A percentile compares a stretch with the other conserved stretches of the same genome.
These are phyloP conservation scores for Plecotus auritus DNA, from an alignment of 2,113 vertebrate species.

Conservation along the genomic window DNA sequence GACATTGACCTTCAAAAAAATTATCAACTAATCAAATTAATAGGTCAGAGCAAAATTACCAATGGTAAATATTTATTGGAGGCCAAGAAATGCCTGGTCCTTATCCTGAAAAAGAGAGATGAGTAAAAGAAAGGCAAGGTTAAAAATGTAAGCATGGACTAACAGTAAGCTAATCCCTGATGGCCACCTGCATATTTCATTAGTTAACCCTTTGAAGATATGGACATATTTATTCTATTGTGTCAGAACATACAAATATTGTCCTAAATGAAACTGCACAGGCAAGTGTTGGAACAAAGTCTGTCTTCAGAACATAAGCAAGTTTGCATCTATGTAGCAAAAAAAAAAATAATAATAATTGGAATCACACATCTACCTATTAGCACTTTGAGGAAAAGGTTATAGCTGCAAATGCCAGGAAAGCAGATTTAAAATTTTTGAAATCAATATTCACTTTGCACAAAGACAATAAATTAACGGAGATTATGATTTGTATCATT, in stretches of 20 bases:
- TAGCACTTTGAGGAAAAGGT: neutral
- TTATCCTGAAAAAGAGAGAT: neutral
- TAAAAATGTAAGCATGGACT: neutral
- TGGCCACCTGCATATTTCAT: neutral
- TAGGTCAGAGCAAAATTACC: neutral
- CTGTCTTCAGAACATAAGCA: neutral
- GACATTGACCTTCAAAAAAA: neutral
- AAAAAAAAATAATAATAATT: neutral
- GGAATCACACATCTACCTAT: neutral
- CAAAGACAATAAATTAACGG: neutral
- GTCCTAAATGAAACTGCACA: neutral
- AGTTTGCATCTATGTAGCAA: neutral
- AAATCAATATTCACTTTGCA: constrained; percentile 40
- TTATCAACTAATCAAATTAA: neutral
- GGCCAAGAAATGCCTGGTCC: neutral
- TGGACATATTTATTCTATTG: neutral
- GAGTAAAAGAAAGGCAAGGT: neutral
- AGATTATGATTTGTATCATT: constrained; percentile 13
- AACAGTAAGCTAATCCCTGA: neutral
- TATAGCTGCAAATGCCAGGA: neutral
- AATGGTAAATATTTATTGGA: neutral
- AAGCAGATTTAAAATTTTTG: neutral
- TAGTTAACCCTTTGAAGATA: neutral
- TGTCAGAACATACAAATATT: neutral
- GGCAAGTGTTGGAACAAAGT: neutral